Evolutionary conservation across 2,888 invertebrate species (phyloP).

Genomic region (Aproaerema taeniolella): DNA sequence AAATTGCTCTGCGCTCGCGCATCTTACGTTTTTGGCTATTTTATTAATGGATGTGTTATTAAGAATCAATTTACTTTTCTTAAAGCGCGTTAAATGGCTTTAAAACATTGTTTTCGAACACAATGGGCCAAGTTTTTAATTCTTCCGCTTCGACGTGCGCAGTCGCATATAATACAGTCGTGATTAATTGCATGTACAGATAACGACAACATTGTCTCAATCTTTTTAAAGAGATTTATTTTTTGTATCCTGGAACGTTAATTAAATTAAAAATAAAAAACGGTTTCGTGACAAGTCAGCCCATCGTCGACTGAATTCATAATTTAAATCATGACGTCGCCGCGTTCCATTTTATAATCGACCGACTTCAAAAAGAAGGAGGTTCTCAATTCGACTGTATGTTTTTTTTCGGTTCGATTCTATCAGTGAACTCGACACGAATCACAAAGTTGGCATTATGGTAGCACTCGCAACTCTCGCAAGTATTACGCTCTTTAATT

Average conservation of each 20-base stretch:
- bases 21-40: constrained; percentile 45
- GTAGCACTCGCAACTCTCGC: too few species aligned
- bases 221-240: constrained; percentile 26
- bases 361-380: too few species aligned
- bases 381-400: too few species aligned
- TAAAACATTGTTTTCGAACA: constrained; percentile 31
- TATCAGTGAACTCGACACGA: not conserved
- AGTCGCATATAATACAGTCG: constrained; percentile 24
- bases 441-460: too few species aligned
- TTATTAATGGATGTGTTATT: constrained; percentile 56
- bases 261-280: constrained; percentile 10
- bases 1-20: constrained; percentile 41
- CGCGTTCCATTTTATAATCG: not conserved
- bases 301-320: not conserved
- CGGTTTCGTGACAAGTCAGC: constrained; percentile 7
- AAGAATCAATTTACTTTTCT: constrained; percentile 65
- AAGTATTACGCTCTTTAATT: constrained; percentile 1
- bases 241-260: constrained; percentile 15
- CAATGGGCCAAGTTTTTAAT: constrained; percentile 26
- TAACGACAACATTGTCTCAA: constrained; percentile 25
- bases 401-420: too few species aligned
- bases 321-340: constrained; percentile 3
- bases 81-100: constrained; percentile 31
- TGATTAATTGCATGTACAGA: constrained; percentile 27
- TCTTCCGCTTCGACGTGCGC: constrained; percentile 34